Conservation (phyloP, 1,140 invertebrate genomes). For the Drosophila jambulina region DNA sequence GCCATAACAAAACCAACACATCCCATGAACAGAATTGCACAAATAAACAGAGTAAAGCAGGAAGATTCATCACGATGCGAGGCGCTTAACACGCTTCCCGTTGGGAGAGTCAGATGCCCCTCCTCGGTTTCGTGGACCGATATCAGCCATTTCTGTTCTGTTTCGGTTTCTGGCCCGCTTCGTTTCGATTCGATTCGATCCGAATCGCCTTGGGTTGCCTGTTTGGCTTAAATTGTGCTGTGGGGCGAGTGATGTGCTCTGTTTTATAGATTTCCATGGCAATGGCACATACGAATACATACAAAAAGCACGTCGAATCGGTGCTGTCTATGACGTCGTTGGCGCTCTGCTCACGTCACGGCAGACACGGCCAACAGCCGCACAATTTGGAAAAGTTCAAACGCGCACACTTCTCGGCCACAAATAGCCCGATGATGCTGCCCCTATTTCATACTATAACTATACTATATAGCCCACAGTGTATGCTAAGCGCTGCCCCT, state of each 20-base stretch:
- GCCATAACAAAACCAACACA: constrained; percentile 44
- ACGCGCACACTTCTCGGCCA: constrained; percentile 71
- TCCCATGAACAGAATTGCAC: constrained; percentile 39
- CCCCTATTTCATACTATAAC: constrained; percentile 35
- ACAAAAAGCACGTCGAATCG: constrained; percentile 25
- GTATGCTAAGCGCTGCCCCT: constrained; percentile 8
- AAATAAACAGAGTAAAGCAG: constrained; percentile 69
- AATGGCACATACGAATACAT: constrained; percentile 37
- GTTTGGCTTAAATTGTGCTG: constrained; percentile 16
- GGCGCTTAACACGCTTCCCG: constrained; percentile 72
- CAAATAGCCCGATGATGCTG: constrained; percentile 69
- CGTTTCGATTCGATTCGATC: constrained; percentile 21
- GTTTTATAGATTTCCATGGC: constrained; percentile 59
- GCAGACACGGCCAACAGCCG: constrained; percentile 48
- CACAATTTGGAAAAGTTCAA: constrained; percentile 72
- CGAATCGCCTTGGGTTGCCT: constrained; percentile 15
- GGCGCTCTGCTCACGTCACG: constrained; percentile 62
- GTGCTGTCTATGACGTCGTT: constrained; percentile 61
- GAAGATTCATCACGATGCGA: constrained; percentile 46
- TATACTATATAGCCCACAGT: constrained; percentile 13
- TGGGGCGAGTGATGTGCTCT: constrained; percentile 32
- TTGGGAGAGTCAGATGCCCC: constrained; percentile 67
- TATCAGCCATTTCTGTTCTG: constrained; percentile 21
- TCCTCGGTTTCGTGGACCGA: constrained; percentile 18
- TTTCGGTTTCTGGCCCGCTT: constrained; percentile 9